These are phyloP conservation scores for Agrilus planipennis DNA, from an alignment of 1,140 invertebrate species.

Conservation along the genomic window DNA sequence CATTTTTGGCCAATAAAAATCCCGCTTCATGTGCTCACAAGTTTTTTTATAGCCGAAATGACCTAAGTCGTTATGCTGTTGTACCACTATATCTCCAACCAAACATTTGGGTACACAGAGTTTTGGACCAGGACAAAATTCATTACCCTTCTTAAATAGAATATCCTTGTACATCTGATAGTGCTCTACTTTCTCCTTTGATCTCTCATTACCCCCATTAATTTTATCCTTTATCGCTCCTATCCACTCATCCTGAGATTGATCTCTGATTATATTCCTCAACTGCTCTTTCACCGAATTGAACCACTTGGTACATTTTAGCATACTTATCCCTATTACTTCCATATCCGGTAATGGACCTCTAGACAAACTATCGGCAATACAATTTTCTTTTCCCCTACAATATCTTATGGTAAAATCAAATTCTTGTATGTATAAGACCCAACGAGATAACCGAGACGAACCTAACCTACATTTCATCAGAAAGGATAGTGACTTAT, in stretches of 20 bases:
- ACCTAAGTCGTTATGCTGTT: background rate
- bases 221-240: background rate
- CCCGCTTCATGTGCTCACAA: too few relatives aligned
- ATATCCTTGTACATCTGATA: background rate
- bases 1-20: too few relatives aligned
- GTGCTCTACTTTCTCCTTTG: background rate
- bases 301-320: background rate
- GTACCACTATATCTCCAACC: background rate
- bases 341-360: background rate
- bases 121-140: background rate
- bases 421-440: constrained; percentile 2
- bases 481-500: constrained; percentile 3
- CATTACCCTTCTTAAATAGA: background rate
- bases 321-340: background rate
- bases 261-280: background rate
- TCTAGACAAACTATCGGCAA: constrained; percentile 6
- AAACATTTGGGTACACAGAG: background rate
- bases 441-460: constrained; percentile 1
- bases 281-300: background rate
- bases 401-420: constrained; percentile 1
- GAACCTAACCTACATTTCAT: background rate
- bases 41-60: background rate
- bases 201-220: background rate
- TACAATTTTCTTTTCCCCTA: background rate
- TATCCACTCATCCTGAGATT: background rate